Conservation (phyloP, 2,113 vertebrate genomes). For the Anthoscopus minutus region DNA sequence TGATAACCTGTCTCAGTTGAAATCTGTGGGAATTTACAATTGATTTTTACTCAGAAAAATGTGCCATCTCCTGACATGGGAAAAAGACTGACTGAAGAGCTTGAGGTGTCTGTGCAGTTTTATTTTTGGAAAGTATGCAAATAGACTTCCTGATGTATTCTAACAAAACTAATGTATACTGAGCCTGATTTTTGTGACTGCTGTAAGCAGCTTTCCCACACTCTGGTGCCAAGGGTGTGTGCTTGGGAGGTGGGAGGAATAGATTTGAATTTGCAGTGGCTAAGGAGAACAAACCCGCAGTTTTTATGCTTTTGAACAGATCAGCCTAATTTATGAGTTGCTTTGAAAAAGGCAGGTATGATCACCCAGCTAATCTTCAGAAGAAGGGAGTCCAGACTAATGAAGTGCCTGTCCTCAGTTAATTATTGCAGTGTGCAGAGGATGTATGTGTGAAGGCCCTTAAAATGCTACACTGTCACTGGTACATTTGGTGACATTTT, state of each 20-base stretch:
- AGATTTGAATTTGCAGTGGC: neutral
- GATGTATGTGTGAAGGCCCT: neutral
- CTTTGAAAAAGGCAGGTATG: neutral
- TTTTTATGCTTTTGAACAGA: neutral
- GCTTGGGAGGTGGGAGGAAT: neutral
- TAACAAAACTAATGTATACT: neutral
- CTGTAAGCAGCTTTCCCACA: neutral
- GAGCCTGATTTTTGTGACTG: neutral
- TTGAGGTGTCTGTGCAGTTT: neutral
- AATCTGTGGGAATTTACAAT: neutral
- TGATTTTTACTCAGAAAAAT: slow-evolving; percentile 15
- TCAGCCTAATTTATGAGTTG: neutral
- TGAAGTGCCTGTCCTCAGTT: neutral
- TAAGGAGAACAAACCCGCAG: neutral
- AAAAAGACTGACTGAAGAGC: neutral
- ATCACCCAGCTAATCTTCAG: neutral
- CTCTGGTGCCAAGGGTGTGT: neutral
- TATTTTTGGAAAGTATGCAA: slow-evolving; percentile 1
- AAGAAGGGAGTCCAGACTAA: neutral
- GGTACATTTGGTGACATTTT: neutral
- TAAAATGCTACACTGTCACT: neutral
- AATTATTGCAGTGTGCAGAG: neutral
- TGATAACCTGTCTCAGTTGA: neutral
- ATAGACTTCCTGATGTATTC: neutral
- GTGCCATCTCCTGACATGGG: neutral